Conservation (phyloP, 2,113 vertebrate species). For the Tetrax tetrax region DNA sequence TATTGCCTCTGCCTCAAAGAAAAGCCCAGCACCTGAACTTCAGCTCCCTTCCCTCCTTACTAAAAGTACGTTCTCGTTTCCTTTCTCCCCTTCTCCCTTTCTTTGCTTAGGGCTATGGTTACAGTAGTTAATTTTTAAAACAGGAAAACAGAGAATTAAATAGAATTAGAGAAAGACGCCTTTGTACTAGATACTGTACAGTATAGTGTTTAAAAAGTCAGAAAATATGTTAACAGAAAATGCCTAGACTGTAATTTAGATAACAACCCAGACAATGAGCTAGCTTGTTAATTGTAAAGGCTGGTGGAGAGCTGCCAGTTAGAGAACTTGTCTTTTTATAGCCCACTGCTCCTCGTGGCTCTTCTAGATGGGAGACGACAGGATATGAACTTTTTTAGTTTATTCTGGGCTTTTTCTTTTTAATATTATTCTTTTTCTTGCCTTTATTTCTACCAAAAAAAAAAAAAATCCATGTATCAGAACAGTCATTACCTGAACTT, state of each 20-base stretch:
- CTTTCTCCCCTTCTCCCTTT: not conserved
- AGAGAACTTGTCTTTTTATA: conserved; percentile 49
- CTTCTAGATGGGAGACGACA: conserved; percentile 16
- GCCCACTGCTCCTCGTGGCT: not conserved
- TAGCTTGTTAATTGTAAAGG: conserved; percentile 66
- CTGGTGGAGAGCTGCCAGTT: conserved; percentile 57
- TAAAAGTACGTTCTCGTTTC: not conserved
- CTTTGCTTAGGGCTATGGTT: conserved; percentile 59
- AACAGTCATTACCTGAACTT: not conserved
- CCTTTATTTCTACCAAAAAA: not conserved
- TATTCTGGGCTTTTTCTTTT: not conserved
- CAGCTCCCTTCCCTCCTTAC: not conserved
- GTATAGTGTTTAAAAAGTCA: conserved; percentile 66
- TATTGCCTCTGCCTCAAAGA: not conserved
- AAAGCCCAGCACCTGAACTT: not conserved
- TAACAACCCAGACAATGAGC: conserved; percentile 60
- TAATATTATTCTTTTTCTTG: not conserved
- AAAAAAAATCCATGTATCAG: not conserved
- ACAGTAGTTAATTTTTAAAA: conserved; percentile 67
- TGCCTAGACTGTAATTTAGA: conserved; percentile 72
- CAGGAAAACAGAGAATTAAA: conserved; percentile 60
- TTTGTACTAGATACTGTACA: conserved; percentile 67
- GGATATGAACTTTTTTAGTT: not conserved
- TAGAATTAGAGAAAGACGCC: conserved; percentile 68
- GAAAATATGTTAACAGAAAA: conserved; percentile 67